These are phyloP conservation scores for Uromys caudimaculatus DNA, from an alignment of 2,797 vertebrate genomes.

Conservation along the genomic window DNA sequence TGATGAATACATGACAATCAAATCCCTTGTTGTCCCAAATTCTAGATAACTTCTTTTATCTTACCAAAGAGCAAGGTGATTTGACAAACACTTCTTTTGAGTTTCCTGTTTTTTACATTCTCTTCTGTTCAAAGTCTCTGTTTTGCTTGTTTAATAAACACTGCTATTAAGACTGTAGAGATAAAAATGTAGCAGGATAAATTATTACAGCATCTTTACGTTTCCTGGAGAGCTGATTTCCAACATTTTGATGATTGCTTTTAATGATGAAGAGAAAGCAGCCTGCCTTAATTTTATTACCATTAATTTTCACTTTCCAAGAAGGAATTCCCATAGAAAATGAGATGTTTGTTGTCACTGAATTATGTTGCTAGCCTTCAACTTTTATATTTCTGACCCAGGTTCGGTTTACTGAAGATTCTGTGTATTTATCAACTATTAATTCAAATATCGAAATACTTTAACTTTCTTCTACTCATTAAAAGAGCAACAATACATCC, in stretches of 20 bases:
- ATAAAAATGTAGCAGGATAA: background rate
- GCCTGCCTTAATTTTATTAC: background rate
- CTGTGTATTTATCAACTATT: background rate
- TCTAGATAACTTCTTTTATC: background rate
- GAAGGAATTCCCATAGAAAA: constrained; percentile 31
- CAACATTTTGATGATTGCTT: background rate
- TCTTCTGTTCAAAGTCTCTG: background rate
- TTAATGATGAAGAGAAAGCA: background rate
- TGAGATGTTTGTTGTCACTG: background rate
- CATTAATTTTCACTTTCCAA: constrained; percentile 28
- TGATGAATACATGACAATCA: background rate
- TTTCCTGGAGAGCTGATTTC: background rate
- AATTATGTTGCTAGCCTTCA: background rate
- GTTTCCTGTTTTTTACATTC: background rate
- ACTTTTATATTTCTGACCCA: background rate
- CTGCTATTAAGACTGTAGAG: background rate
- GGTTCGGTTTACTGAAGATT: background rate
- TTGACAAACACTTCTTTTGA: background rate
- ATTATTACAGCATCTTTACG: background rate
- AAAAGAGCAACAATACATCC: constrained; percentile 19
- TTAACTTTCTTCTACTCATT: background rate
- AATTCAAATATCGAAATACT: background rate
- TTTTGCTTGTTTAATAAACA: background rate
- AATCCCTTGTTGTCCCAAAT: background rate
- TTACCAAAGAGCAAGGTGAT: background rate